Percentiles rank a stretch among this genome's conserved stretches.
Evolutionary conservation across 1,140 invertebrate species (phyloP).

Genomic region (Ylistrum balloti): DNA sequence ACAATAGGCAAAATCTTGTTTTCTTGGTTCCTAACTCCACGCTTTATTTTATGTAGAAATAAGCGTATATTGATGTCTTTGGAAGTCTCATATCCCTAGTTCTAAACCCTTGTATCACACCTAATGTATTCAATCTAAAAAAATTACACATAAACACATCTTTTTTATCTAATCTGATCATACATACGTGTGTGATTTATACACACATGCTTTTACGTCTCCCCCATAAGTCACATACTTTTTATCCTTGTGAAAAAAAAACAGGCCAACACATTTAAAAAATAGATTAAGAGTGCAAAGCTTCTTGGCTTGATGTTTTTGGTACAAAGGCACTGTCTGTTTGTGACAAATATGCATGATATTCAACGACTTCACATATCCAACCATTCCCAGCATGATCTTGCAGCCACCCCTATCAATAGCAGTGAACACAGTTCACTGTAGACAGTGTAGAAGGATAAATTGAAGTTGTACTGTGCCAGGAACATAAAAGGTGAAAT

Average conservation of each 20-base stretch:
- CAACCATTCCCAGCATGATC: no score
- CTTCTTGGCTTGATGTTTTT: no score
- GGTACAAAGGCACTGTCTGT: no score
- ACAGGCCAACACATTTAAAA: no score
- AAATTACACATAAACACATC: not conserved
- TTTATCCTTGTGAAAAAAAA: constrained; percentile 4
- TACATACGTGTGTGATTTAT: constrained; percentile 6
- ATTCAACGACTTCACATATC: no score
- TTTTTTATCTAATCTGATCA: not conserved
- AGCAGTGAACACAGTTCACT: not conserved
- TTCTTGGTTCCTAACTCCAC: not conserved
- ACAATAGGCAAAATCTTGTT: not conserved
- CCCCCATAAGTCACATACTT: not conserved
- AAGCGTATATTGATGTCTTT: not conserved
- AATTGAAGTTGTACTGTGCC: not conserved
- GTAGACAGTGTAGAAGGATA: not conserved
- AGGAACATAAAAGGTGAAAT: not conserved
- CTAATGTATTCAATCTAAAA: constrained; percentile 11
- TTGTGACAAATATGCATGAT: no score
- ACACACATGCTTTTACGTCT: not conserved
- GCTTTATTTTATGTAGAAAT: not conserved
- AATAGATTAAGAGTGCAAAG: no score
- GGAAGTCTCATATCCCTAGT: not conserved
- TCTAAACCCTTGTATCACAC: not conserved
- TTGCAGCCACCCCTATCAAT: not conserved